A percentile compares a stretch with the other conserved stretches of the same genome.
phyloP scores from a whole-genome alignment of 2,888 invertebrate genomes.

The Ypsolopha scabrella region DNA sequence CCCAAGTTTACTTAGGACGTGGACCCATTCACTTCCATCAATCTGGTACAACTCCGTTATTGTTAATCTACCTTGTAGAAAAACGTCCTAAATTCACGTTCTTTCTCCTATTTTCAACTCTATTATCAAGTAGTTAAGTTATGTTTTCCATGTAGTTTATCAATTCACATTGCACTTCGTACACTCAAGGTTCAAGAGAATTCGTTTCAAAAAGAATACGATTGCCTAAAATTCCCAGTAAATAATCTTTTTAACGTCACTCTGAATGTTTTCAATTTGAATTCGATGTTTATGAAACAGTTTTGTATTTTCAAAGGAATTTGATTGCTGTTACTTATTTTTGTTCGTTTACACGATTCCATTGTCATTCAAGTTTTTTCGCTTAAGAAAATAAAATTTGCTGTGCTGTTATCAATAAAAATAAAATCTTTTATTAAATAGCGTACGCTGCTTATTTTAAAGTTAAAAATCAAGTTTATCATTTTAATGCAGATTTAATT shows the following conservation, averaged over 20 bases:
- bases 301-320: not conserved
- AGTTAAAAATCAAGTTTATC: too few species aligned
- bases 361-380: too few species aligned
- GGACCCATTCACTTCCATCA: constrained; percentile 49
- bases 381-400: too few species aligned
- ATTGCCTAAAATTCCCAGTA: not conserved
- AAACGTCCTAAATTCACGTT: constrained; percentile 28
- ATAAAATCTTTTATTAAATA: too few species aligned
- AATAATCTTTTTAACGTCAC: not conserved
- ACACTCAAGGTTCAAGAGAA: not conserved
- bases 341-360: too few species aligned
- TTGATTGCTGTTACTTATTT: too few species aligned
- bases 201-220: not conserved
- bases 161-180: not conserved
- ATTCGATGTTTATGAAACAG: not conserved
- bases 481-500: too few species aligned
- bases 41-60: constrained; percentile 54
- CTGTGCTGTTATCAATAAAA: too few species aligned
- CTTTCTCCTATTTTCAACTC: constrained; percentile 21
- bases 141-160: not conserved
- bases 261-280: not conserved
- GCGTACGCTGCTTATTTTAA: too few species aligned
- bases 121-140: not conserved
- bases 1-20: constrained; percentile 57
- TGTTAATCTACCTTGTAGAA: constrained; percentile 32